phyloP scores from a whole-genome alignment of 2,888 invertebrate species.

The Ophonus ardosiacus region DNA sequence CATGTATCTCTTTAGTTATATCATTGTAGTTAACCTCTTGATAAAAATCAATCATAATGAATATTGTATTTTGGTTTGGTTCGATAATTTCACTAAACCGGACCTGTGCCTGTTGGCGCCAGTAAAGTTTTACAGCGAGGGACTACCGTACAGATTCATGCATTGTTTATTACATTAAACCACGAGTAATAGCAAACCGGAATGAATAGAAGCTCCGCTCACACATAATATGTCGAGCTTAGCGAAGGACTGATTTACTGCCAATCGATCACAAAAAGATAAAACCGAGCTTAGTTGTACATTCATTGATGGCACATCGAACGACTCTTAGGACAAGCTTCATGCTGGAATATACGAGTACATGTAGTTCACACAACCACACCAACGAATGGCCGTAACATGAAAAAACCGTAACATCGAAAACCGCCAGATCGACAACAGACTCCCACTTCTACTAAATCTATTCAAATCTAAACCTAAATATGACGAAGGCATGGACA shows the following conservation, averaged over 20 bases:
- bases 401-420: too few relatives aligned
- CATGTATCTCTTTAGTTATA: too few relatives aligned
- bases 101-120: not conserved
- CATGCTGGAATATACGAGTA: too few relatives aligned
- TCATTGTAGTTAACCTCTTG: not conserved
- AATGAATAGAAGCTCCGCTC: not conserved
- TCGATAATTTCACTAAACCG: not conserved
- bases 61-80: not conserved
- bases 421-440: too few relatives aligned
- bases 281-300: not conserved
- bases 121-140: not conserved
- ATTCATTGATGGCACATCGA: not conserved
- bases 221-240: not conserved
- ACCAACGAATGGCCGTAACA: too few relatives aligned
- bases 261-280: not conserved
- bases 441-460: too few relatives aligned
- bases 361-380: too few relatives aligned
- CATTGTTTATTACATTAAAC: conserved; percentile 48
- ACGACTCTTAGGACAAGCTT: not conserved
- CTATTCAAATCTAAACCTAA: too few relatives aligned
- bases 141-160: conserved; percentile 39
- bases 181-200: conserved; percentile 25
- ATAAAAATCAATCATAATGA: not conserved
- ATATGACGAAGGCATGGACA: too few relatives aligned
- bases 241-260: not conserved